Evolutionary conservation across 2,113 vertebrate genomes (phyloP).

Genomic region (Edolisoma coerulescens): DNA sequence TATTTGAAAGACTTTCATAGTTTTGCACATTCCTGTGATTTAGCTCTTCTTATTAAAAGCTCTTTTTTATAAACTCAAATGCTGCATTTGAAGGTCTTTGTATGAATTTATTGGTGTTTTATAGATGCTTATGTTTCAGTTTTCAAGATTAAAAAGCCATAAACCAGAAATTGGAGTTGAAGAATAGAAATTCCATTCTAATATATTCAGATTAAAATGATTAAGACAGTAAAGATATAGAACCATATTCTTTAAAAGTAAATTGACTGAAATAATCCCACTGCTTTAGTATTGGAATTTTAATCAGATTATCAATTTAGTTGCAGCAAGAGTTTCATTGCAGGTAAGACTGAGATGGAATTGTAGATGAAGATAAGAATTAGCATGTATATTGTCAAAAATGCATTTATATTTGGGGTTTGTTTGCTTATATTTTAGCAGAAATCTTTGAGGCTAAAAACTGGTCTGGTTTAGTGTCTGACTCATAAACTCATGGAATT

Average conservation of each 20-base stretch:
- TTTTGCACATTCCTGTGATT: not conserved
- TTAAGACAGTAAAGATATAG: not conserved
- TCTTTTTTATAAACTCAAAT: not conserved
- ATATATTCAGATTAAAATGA: not conserved
- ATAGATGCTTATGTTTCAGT: not conserved
- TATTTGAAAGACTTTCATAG: not conserved
- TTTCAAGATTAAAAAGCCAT: not conserved
- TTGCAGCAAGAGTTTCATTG: not conserved
- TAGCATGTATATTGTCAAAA: not conserved
- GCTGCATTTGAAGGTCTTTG: not conserved
- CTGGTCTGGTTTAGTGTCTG: not conserved
- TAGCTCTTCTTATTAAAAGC: not conserved
- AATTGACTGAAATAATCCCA: not conserved
- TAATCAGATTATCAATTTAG: not conserved
- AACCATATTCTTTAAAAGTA: not conserved
- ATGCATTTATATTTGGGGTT: accelerated
- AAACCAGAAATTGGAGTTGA: not conserved
- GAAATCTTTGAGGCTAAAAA: not conserved
- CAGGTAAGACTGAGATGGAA: not conserved
- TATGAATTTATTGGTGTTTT: not conserved
- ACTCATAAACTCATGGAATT: not conserved
- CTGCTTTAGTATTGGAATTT: not conserved
- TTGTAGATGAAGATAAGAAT: not conserved
- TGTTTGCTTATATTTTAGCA: not conserved
- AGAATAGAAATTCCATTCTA: not conserved